These are phyloP conservation scores for Sarcoramphus papa DNA, from an alignment of 2,797 vertebrate genomes.

Conservation along the genomic window DNA sequence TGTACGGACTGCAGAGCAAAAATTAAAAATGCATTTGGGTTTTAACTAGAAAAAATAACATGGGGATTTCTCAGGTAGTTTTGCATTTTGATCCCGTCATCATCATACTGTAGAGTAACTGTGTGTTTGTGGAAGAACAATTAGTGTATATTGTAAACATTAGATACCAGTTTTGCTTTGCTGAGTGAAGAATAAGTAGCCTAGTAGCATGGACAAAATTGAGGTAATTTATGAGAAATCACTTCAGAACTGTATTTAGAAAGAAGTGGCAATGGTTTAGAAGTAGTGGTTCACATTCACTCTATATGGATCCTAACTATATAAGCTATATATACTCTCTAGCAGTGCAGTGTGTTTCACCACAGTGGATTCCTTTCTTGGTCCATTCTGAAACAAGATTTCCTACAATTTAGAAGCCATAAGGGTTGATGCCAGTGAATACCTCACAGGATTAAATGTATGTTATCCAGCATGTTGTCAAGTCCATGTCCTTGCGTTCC, in stretches of 20 bases:
- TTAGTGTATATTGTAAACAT: neutral
- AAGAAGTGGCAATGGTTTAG: neutral
- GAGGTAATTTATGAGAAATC: neutral
- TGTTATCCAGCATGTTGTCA: fast-evolving
- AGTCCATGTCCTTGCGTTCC: neutral
- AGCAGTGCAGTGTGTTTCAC: neutral
- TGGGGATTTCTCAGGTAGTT: neutral
- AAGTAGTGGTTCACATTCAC: neutral
- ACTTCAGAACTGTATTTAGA: neutral
- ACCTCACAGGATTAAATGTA: neutral
- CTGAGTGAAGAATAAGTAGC: neutral
- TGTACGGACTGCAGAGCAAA: neutral
- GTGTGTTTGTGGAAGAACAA: neutral
- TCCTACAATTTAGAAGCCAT: neutral
- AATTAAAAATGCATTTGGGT: neutral
- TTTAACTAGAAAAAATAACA: neutral
- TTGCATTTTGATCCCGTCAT: neutral
- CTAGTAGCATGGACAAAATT: neutral
- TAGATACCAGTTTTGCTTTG: neutral
- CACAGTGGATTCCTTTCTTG: neutral
- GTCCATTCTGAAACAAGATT: neutral
- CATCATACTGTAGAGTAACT: neutral
- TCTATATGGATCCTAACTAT: neutral
- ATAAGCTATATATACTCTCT: fast-evolving
- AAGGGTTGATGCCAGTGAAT: neutral